Evolutionary conservation across 2,888 invertebrate genomes (phyloP), one percentile per base, ranked within the genome.

Genomic region (Parascotia fuliginaria): DNA sequence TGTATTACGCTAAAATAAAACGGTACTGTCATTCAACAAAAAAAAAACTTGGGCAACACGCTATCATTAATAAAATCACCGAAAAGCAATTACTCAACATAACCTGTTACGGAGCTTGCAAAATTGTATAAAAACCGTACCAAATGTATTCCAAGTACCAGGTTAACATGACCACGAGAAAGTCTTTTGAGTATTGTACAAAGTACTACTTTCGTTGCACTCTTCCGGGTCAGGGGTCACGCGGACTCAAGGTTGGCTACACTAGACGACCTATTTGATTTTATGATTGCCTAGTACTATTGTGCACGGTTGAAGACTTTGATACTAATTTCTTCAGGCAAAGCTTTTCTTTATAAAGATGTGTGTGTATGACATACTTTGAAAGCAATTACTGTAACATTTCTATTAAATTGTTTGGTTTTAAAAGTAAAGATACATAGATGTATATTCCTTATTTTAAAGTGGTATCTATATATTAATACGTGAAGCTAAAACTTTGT

Each of bases 191-290:
- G 73, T 75, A 76, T 81, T 79, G 76, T 78, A 64, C 73, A 70
- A 63, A 67, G 71, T 65, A 72, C 79, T 76, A 83, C 85, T 85
- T 85, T 83, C 83, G 65, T 76, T 74, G 79, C 70, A 70, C 55
- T 77, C 71, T 82, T 76, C 78, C 76, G 75, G 77, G 72, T 73
- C 73, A 65, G 58, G 65, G 77, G 79, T 77, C 75, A 61, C 42
- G 48, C 53, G 60, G 60, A 60, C 55, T 71, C 77, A 79, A 78
- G 77, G 81, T 72, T 75, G 71, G 61, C 55, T 68, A 64, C 75
- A 76, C 73, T 24, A 9, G 61, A 57, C 63, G 81, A 80, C 85
- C 83, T 77, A 75, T 73, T 81, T 79, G 65, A 62, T 70, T 73
- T 75, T 73, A 77, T 87, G 79, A 72, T 75, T 67, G 65, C 82